A percentile compares a stretch with the other conserved stretches of the same genome.
phyloP scores from a whole-genome alignment of 2,797 vertebrate genomes.

The Hafferia zeledoni region DNA sequence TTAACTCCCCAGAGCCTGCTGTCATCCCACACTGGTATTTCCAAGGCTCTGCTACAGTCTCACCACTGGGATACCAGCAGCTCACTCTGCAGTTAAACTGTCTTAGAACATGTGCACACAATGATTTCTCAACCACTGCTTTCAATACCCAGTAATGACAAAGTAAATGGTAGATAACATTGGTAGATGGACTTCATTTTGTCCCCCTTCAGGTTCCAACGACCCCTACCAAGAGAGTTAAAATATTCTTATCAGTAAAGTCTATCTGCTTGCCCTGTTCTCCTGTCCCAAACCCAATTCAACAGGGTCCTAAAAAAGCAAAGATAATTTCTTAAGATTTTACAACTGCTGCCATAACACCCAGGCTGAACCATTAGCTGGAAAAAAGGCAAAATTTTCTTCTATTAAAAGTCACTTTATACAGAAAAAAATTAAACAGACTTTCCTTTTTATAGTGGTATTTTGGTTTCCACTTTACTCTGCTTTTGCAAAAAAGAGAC shows the following conservation, averaged over 20 bases:
- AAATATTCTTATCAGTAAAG: too few relatives aligned
- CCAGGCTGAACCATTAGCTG: neutral
- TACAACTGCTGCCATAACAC: neutral
- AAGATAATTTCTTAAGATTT: neutral
- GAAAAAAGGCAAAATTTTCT: neutral
- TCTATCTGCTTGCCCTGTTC: neutral
- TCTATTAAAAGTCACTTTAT: neutral
- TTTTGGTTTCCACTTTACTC: neutral
- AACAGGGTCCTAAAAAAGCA: neutral
- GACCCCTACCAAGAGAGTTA: neutral
- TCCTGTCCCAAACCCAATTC: neutral
- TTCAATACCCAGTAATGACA: neutral
- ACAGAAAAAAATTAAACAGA: neutral
- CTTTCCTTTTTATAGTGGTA: neutral
- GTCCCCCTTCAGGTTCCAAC: neutral
- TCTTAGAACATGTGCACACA: fast-evolving
- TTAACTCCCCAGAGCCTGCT: neutral
- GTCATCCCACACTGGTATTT: neutral
- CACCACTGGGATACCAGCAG: neutral
- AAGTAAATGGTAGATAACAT: neutral
- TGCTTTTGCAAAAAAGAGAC: neutral
- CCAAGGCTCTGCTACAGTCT: neutral
- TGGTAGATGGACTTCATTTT: neutral
- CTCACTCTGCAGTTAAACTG: neutral
- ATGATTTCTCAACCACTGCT: neutral